Percentiles rank a stretch among this genome's conserved stretches.
These are phyloP conservation scores for Agrilus biguttatus DNA, from an alignment of 2,888 invertebrate species.

Conservation along the genomic window DNA sequence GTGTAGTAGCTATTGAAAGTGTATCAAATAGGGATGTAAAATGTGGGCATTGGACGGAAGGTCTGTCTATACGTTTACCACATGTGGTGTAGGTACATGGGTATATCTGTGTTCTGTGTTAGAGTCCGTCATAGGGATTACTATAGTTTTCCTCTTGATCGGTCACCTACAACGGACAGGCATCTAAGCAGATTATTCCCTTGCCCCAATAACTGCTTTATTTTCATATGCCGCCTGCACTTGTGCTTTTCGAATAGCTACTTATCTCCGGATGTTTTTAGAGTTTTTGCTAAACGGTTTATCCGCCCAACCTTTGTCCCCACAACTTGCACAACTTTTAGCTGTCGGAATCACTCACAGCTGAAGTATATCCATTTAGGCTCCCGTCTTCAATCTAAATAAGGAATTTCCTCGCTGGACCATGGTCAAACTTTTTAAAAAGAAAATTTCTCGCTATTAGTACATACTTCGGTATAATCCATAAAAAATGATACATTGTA, in stretches of 20 bases:
- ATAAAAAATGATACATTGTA: no score
- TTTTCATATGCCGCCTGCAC: conserved; percentile 12
- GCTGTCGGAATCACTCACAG: no score
- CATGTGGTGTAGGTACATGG: conserved; percentile 14
- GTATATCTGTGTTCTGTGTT: conserved; percentile 2
- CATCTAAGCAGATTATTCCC: conserved; percentile 30
- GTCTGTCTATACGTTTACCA: conserved; percentile 3
- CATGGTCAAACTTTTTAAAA: no score
- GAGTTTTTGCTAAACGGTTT: conserved; percentile 30
- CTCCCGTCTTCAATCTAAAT: no score
- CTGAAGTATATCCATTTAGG: no score
- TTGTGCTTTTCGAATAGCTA: conserved; percentile 18
- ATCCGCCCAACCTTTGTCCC: conserved; percentile 22
- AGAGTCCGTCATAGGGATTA: conserved; percentile 18
- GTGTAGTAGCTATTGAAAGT: no score
- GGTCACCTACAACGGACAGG: conserved; percentile 26
- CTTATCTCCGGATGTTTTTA: conserved; percentile 18
- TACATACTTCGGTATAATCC: no score
- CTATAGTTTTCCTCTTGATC: conserved; percentile 27
- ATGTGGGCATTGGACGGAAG: no score
- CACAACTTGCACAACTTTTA: no score
- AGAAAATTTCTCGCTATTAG: no score
- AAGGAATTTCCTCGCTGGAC: no score
- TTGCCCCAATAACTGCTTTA: conserved; percentile 15
- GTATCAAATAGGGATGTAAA: no score